Conservation (phyloP, 2,113 vertebrate species). For the Rhineura floridana region DNA sequence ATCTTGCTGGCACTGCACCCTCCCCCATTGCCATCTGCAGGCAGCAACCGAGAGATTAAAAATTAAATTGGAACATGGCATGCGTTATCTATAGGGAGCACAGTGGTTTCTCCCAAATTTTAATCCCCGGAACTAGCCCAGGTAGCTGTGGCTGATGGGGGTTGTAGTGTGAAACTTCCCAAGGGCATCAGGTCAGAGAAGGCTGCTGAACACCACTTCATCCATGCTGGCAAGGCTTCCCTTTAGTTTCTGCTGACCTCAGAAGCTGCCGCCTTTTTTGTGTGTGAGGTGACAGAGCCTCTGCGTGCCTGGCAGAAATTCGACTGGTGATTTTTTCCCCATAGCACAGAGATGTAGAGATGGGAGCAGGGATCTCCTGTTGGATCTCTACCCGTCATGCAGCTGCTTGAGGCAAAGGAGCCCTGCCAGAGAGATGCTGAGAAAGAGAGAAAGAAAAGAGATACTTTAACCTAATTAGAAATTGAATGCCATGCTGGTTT, state of each 20-base stretch:
- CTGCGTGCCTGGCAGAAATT: not conserved
- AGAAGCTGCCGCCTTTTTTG: not conserved
- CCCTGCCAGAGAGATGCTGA: not conserved
- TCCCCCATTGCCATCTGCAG: not conserved
- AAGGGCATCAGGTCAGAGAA: too few relatives aligned
- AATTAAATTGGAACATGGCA: too few relatives aligned
- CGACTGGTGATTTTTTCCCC: not conserved
- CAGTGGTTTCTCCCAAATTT: too few relatives aligned
- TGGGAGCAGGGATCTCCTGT: not conserved
- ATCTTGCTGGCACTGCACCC: not conserved
- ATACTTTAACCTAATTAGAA: constrained; percentile 41
- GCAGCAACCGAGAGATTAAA: not conserved
- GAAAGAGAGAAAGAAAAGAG: not conserved
- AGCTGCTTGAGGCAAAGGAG: not conserved
- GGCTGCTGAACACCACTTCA: too few relatives aligned
- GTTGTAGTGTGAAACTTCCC: too few relatives aligned
- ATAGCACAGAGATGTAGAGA: not conserved
- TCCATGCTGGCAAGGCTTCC: too few relatives aligned
- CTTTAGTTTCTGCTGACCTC: too few relatives aligned
- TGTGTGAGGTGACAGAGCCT: not conserved
- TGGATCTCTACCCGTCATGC: not conserved
- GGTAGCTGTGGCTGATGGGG: too few relatives aligned
- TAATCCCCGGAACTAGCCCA: too few relatives aligned
- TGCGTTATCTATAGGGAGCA: too few relatives aligned
- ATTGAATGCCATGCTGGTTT: not conserved